Evolutionary conservation across 2,888 invertebrate species (phyloP).

Genomic region (Agonopterix subpropinquella): DNA sequence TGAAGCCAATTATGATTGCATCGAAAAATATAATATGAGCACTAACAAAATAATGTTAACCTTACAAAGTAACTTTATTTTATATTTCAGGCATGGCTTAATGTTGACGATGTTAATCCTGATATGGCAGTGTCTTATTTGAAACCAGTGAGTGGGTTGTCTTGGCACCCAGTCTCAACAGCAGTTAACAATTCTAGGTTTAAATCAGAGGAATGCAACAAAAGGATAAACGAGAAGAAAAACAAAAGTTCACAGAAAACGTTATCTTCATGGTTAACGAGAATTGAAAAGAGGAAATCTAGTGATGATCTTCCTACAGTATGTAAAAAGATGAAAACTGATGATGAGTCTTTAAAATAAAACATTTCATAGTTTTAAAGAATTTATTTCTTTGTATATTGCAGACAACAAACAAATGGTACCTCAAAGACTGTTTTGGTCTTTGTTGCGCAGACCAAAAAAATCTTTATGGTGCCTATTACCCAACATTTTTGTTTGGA

Average conservation of each 20-base stretch:
- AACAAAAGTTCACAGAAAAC: slow-evolving; percentile 47
- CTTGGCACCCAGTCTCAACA: slow-evolving; percentile 82
- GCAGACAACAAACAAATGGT: no score
- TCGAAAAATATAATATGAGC: no score
- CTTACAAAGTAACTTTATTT: background rate
- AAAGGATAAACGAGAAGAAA: slow-evolving; percentile 42
- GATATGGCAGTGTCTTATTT: slow-evolving; percentile 71
- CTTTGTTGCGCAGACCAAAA: no score
- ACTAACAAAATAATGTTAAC: background rate
- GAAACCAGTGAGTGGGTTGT: slow-evolving; percentile 69
- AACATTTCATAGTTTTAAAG: no score
- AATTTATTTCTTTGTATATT: no score
- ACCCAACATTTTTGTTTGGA: no score
- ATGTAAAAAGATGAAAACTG: slow-evolving; percentile 29
- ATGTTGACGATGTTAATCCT: slow-evolving; percentile 70
- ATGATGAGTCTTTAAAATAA: slow-evolving; percentile 1
- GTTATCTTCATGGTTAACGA: slow-evolving; percentile 57
- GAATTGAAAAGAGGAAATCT: slow-evolving; percentile 44
- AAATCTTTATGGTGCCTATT: no score
- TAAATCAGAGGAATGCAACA: slow-evolving; percentile 77
- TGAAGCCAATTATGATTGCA: no score
- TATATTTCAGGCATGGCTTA: slow-evolving; percentile 79
- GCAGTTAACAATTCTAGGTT: slow-evolving; percentile 83
- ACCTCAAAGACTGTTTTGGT: no score
- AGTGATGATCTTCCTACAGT: slow-evolving; percentile 20